Conservation (phyloP, 2,113 vertebrate species). For the Chunga burmeisteri region DNA sequence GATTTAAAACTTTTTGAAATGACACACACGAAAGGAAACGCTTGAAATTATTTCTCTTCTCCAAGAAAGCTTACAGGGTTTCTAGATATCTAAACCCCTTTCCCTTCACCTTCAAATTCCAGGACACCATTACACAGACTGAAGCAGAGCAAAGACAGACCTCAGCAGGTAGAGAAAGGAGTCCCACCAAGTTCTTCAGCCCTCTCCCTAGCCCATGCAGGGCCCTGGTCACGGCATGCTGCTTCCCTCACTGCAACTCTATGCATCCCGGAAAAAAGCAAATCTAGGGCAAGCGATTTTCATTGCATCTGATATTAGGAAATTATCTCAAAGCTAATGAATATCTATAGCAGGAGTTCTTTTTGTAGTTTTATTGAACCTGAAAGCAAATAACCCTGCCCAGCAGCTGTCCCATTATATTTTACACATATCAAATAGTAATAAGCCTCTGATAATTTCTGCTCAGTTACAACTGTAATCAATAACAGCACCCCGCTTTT, state of each 20-base stretch:
- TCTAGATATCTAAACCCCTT: background rate
- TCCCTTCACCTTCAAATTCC: background rate
- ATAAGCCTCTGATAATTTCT: background rate
- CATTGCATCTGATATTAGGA: background rate
- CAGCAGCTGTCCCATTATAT: background rate
- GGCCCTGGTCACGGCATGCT: background rate
- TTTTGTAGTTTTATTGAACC: background rate
- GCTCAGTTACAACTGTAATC: background rate
- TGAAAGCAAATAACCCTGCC: background rate
- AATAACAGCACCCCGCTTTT: background rate
- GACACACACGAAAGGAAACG: background rate
- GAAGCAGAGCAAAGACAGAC: background rate
- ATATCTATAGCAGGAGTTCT: background rate
- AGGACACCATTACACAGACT: accelerated
- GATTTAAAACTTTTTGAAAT: background rate
- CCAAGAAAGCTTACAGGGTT: background rate
- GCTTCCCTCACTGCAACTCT: background rate
- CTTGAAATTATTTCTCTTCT: background rate
- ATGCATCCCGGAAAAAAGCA: background rate
- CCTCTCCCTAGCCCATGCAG: background rate
- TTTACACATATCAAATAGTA: background rate
- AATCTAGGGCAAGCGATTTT: background rate
- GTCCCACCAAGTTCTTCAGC: accelerated
- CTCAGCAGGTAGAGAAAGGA: background rate
- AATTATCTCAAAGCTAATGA: background rate